These are phyloP conservation scores for Pipa parva DNA, from an alignment of 2,113 vertebrate genomes.

Conservation along the genomic window DNA sequence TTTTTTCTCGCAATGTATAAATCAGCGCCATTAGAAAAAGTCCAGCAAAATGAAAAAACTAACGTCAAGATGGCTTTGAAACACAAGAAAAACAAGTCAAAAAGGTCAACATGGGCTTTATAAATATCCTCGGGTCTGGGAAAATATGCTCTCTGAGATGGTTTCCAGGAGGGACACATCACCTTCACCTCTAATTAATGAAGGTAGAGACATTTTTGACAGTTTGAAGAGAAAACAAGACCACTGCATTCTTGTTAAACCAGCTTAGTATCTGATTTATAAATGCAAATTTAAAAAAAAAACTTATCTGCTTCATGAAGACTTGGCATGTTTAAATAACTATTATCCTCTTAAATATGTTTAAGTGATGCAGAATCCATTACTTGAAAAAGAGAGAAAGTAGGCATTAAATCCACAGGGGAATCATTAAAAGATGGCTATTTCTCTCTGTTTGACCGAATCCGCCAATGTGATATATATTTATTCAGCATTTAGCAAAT, in stretches of 20 bases:
- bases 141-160: neutral
- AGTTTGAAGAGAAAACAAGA: conserved; percentile 23
- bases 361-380: conserved; percentile 57
- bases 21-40: no score
- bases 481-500: conserved; percentile 72
- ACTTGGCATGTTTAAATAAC: conserved; percentile 60
- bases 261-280: conserved; percentile 50
- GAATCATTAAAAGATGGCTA: conserved; percentile 63
- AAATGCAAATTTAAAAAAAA: conserved; percentile 64
- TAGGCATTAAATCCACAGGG: conserved; percentile 61
- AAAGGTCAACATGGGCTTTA: no score
- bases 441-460: conserved; percentile 62
- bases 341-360: conserved; percentile 59
- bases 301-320: conserved; percentile 58
- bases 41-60: no score
- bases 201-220: neutral
- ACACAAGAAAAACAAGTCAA: no score
- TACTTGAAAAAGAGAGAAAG: conserved; percentile 61
- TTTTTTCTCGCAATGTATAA: no score
- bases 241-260: conserved; percentile 43
- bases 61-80: no score
- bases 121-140: no score
- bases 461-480: conserved; percentile 59
- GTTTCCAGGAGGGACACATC: neutral
- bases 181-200: neutral